Percentiles rank a stretch among this genome's conserved stretches.
These are phyloP conservation scores for Austrolebias charrua DNA, from an alignment of 2,797 vertebrate genomes.

Conservation along the genomic window DNA sequence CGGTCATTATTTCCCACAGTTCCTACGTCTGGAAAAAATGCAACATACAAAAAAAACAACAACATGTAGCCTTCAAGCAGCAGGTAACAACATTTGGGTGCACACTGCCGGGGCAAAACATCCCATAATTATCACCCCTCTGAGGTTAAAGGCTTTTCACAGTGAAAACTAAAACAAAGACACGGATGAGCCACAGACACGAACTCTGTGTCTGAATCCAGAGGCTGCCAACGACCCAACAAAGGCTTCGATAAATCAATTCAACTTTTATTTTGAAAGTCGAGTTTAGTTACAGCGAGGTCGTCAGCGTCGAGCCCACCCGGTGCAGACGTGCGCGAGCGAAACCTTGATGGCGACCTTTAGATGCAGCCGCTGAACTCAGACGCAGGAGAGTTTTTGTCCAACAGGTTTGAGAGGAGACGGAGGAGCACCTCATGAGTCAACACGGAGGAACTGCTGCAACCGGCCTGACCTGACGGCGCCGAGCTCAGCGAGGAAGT, in stretches of 20 bases:
- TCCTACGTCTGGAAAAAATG: slow-evolving; percentile 99
- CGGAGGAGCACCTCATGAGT: too few relatives aligned
- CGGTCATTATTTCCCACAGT: slow-evolving; percentile 99
- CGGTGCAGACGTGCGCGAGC: too few relatives aligned
- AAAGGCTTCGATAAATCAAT: too few relatives aligned
- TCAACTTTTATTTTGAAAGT: too few relatives aligned
- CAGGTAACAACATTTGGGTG: slow-evolving; percentile 72
- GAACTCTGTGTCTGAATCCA: neutral
- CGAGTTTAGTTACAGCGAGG: too few relatives aligned
- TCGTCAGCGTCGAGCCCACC: too few relatives aligned
- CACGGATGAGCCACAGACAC: neutral
- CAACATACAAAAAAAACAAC: slow-evolving; percentile 88
- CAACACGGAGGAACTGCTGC: too few relatives aligned
- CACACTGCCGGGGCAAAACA: slow-evolving; percentile 45
- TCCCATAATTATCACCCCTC: slow-evolving; percentile 38
- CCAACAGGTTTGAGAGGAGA: too few relatives aligned
- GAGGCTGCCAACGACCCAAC: neutral
- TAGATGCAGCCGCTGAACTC: neutral
- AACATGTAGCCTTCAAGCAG: slow-evolving; percentile 79
- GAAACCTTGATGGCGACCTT: too few relatives aligned
- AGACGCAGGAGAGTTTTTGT: neutral
- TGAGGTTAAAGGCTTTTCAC: slow-evolving; percentile 22
- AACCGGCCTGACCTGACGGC: too few relatives aligned
- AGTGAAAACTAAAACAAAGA: too few relatives aligned
- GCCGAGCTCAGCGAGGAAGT: too few relatives aligned